phyloP scores from a whole-genome alignment of 2,888 invertebrate genomes.

The Ophraella communa region DNA sequence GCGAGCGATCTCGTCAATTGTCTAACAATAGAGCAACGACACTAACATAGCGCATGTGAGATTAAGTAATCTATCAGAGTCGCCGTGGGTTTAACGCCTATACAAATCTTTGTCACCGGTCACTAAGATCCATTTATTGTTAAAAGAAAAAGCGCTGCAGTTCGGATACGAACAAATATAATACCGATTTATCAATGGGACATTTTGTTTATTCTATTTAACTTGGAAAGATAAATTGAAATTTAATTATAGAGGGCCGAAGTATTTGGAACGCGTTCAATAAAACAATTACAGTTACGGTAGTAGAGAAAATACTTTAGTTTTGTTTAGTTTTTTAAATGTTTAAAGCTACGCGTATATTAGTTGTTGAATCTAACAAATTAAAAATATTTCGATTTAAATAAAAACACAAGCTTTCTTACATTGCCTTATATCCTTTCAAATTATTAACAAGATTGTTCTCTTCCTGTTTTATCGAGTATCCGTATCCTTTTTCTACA shows the following conservation, averaged over 20 bases:
- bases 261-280: conserved; percentile 22
- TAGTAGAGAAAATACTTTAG: not conserved
- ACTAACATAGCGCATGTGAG: conserved; percentile 49
- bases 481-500: no score
- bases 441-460: no score
- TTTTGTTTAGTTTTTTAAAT: no score
- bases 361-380: no score
- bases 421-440: no score
- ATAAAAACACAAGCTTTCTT: no score
- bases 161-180: conserved; percentile 31
- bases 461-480: no score
- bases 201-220: conserved; percentile 32
- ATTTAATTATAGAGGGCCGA: conserved; percentile 35
- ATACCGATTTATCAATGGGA: conserved; percentile 36
- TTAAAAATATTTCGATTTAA: no score
- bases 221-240: conserved; percentile 22
- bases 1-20: conserved; percentile 53
- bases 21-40: conserved; percentile 52
- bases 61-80: conserved; percentile 43
- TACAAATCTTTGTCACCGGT: conserved; percentile 43
- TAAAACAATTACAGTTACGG: not conserved
- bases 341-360: no score
- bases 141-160: conserved; percentile 22
- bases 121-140: conserved; percentile 40
- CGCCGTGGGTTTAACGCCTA: conserved; percentile 41